Conservation (phyloP, 1,140 invertebrate genomes). For the Drosophila repletoides region DNA sequence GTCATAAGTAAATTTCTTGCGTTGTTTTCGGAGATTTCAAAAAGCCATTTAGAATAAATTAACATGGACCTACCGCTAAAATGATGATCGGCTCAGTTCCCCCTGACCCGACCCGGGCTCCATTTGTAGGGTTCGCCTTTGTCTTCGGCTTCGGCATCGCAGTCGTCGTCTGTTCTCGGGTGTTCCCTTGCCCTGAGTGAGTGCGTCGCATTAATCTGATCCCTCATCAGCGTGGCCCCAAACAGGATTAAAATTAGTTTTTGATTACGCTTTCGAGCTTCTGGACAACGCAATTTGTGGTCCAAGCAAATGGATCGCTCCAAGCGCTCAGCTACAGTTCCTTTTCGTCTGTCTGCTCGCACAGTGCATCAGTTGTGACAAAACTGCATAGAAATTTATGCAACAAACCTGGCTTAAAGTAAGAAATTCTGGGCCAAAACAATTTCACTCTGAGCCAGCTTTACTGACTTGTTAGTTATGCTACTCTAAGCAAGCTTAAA, state of each 20-base stretch:
- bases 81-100: constrained; percentile 47
- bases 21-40: constrained; percentile 74
- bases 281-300: constrained; percentile 82
- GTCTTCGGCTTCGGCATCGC: not conserved
- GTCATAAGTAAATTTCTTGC: constrained; percentile 73
- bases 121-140: not conserved
- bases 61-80: constrained; percentile 76
- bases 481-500: too few species aligned
- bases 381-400: too few species aligned
- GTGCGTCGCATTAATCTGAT: constrained; percentile 60
- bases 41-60: constrained; percentile 81
- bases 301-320: too few species aligned
- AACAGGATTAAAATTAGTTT: constrained; percentile 83
- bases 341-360: too few species aligned
- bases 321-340: too few species aligned
- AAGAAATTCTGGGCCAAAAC: too few species aligned
- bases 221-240: constrained; percentile 67
- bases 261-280: constrained; percentile 83
- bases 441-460: too few species aligned
- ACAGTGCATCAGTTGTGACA: too few species aligned
- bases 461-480: too few species aligned
- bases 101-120: constrained; percentile 6
- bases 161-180: not conserved
- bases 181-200: constrained; percentile 11
- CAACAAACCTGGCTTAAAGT: too few species aligned